phyloP scores from a whole-genome alignment of 2,888 invertebrate species.

The Trichogramma dendrolimi region DNA sequence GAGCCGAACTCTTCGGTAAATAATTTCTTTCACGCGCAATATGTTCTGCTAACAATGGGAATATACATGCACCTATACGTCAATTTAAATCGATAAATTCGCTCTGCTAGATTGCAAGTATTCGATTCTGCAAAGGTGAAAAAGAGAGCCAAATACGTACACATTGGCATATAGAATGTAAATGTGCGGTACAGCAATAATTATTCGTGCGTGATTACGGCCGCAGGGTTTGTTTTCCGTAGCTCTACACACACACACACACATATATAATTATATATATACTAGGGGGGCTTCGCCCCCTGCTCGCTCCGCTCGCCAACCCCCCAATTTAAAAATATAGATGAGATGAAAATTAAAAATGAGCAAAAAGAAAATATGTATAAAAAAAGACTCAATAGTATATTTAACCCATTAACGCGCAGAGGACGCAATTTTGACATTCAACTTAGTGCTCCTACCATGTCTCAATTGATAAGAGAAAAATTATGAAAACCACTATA shows the following conservation, averaged over 20 bases:
- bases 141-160: neutral
- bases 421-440: too few species aligned
- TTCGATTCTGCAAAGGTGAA: neutral
- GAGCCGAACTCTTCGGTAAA: neutral
- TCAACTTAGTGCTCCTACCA: too few species aligned
- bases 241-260: too few species aligned
- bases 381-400: too few species aligned
- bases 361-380: too few species aligned
- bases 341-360: too few species aligned
- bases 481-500: too few species aligned
- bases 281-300: neutral
- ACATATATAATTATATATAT: too few species aligned
- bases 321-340: too few species aligned
- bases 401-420: too few species aligned
- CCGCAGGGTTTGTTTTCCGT: neutral
- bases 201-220: constrained; percentile 4
- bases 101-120: neutral
- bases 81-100: neutral
- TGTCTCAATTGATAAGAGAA: too few species aligned
- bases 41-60: constrained; percentile 9
- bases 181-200: constrained; percentile 7
- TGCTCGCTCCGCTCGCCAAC: too few species aligned
- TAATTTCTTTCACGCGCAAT: constrained; percentile 11
- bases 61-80: neutral
- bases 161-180: constrained; percentile 11